Base-by-base conservation (phyloP, 2,797 vertebrate species). In the Hippopotamyrus pictus region DNA sequence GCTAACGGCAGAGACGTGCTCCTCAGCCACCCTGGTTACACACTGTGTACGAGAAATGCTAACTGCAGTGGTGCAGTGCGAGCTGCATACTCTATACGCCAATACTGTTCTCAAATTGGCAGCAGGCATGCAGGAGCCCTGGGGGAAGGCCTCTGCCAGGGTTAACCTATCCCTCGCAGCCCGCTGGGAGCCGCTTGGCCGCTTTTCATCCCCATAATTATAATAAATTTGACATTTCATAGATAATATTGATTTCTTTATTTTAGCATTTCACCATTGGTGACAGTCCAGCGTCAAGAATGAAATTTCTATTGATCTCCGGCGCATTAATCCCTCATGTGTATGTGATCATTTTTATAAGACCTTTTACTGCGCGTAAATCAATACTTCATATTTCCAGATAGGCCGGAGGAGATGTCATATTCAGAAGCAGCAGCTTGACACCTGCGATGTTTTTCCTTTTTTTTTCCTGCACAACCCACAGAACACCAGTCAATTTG, bases 301-400 rank as follows among this genome's bases (percentile, higher is more conserved):
- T 97, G 96, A 97, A 97, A 97, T 97, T 97, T 96, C 95, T 97
- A 97, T 98, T 97, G 97, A 97, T 97, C 97, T 96, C 95, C 92
- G 95, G 95, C 95, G 94, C 97, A 97, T 97, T 97, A 97, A 97
- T 97, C 97, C 97, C 96, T 96, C 96, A 97, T 96, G 96, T 96
- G 97, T 97, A 97, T 97, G 96, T 97, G 97, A 98, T 98, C 96
- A 97, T 98, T 97, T 97, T 97, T 97, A 97, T 97, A 97, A 97
- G 97, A 97, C 97, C 97, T 97, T 97, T 97, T 97, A 96, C 96
- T 97, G 96, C 97, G 97, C 95, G 97, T 97, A 96, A 98, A 97
- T 98, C 97, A 97, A 98, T 97, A 97, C 96, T 96, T 98, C 97
- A 97, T 97, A 97, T 97, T 97, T 96, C 96, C 96, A 97, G 95